A percentile compares a stretch with the other conserved stretches of the same genome.
Evolutionary conservation across 2,797 vertebrate species (phyloP).

Genomic region (Astyanax mexicanus): DNA sequence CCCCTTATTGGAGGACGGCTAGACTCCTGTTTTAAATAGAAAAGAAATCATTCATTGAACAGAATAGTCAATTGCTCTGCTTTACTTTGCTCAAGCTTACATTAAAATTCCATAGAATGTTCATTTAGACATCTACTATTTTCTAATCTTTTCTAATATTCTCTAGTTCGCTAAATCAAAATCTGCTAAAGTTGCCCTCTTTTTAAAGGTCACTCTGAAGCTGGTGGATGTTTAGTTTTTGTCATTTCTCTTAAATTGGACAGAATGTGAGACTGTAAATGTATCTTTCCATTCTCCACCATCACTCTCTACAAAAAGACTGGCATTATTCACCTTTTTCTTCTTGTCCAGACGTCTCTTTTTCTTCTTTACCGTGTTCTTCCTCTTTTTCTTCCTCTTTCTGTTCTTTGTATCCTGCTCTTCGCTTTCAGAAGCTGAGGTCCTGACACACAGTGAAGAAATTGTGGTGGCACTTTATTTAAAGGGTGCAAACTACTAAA

Average conservation of each 20-base stretch:
- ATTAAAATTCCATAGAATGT: too few relatives aligned
- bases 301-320: background rate
- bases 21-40: background rate
- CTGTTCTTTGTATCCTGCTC: too few relatives aligned
- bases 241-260: background rate
- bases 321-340: conserved; percentile 23
- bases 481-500: too few relatives aligned
- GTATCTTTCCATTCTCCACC: background rate
- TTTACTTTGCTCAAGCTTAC: too few relatives aligned
- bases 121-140: too few relatives aligned
- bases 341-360: conserved; percentile 1
- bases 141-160: too few relatives aligned
- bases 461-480: too few relatives aligned
- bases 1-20: background rate
- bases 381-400: background rate
- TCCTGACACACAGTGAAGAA: conserved; percentile 13
- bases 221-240: background rate
- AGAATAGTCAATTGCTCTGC: too few relatives aligned
- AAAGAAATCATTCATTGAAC: too few relatives aligned
- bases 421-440: conserved; percentile 23
- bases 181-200: background rate
- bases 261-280: background rate
- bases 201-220: too few relatives aligned
- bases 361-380: conserved; percentile 16
- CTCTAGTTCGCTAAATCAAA: too few relatives aligned